Evolutionary conservation across 2,888 invertebrate genomes (phyloP), one percentile per base, ranked within the genome.

Genomic region (Pantelozetes paolii): DNA sequence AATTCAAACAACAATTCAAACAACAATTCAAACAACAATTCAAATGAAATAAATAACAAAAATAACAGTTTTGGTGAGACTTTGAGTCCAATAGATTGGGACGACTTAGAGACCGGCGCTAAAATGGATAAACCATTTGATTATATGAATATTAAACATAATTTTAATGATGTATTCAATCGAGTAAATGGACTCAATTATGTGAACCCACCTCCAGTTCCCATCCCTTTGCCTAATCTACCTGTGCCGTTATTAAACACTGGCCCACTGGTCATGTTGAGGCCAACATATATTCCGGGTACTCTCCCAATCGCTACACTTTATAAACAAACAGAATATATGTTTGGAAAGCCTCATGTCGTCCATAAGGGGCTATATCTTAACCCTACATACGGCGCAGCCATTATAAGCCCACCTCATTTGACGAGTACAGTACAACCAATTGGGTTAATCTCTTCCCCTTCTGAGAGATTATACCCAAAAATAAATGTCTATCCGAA

Each of bases 321-420:
- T 3, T 67, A 67, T 67, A 67, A 67, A 23, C 67, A 67, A 67
- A 67, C 67, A 1, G 42, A 67, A 40, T 67, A 67, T 40, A 42
- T 67, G 20, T 67, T 67, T 40, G 67, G 67, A 20, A 67, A 67
- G 26, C 67, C 67, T 40, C 42, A 23, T 11, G 42, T 23, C 11
- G 42, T 67, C 5, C 67, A 67, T 13, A 67, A 67, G 23, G 67
- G 40, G 0, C n/a, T 67, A 20, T 67, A 67, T 67, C 13, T 40
- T 18, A 67, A 40, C 15, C 67, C 67, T 9, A 23, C 9, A 15
- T 67, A 23, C 20, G 67, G 67, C 2, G 67, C 67, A 1, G 23
- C 36, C 40, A 40, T 67, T 36, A 6, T 67, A 6, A 23, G 11
- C 30, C 23, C 40, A 2, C 67, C 18, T n/a, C n/a, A 32, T 1